Percentiles rank a stretch among this genome's conserved stretches.
Evolutionary conservation across 2,797 vertebrate genomes (phyloP).

Genomic region (Loriculus beryllinus): DNA sequence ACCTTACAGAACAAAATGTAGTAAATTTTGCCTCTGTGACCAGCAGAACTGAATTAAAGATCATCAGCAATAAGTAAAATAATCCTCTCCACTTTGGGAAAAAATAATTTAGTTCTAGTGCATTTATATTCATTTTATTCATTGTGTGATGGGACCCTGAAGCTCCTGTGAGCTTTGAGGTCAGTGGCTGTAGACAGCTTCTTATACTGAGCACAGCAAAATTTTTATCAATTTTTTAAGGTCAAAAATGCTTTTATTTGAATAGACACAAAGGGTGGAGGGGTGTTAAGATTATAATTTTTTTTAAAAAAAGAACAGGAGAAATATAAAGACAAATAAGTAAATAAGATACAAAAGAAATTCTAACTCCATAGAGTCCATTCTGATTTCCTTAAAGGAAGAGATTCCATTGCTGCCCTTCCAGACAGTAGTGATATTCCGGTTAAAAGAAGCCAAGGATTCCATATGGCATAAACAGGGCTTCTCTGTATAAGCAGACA

Average conservation of each 20-base stretch:
- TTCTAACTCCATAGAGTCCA: not conserved
- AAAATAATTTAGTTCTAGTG: not conserved
- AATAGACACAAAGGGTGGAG: rapidly evolving
- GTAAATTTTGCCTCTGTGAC: not conserved
- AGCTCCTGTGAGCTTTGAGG: not conserved
- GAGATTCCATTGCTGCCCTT: not conserved
- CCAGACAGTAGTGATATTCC: not conserved
- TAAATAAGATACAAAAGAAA: not conserved
- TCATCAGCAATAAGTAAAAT: not conserved
- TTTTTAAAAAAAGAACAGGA: not conserved
- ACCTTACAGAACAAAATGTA: not conserved
- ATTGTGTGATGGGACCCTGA: not conserved
- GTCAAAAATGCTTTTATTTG: not conserved
- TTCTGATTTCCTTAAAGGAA: not conserved
- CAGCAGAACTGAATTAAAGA: not conserved
- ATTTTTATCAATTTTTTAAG: not conserved
- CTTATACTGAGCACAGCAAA: not conserved
- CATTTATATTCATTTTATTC: not conserved
- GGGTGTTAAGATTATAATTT: rapidly evolving
- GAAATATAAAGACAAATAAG: not conserved
- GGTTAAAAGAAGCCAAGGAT: not conserved
- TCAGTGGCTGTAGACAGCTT: not conserved
- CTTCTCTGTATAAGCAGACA: not conserved
- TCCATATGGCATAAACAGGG: not conserved
- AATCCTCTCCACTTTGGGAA: not conserved